Evolutionary conservation across 2,797 vertebrate genomes (phyloP).

Genomic region (Rachycentron canadum): DNA sequence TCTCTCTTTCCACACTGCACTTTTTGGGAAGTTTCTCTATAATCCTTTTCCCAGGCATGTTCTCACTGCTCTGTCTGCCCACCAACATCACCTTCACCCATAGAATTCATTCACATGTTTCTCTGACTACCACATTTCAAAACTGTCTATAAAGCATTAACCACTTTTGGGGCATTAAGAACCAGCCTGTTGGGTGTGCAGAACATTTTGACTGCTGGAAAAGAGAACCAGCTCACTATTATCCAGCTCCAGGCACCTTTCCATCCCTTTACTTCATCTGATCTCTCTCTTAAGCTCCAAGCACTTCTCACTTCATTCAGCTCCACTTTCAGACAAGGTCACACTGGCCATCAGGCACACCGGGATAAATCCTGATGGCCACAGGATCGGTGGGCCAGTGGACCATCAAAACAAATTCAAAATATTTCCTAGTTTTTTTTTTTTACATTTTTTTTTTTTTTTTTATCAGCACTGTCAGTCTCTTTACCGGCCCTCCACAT

Average conservation of each 20-base stretch:
- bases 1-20: neutral
- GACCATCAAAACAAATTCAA: neutral
- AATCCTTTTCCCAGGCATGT: conserved; percentile 19
- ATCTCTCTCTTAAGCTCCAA: neutral
- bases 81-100: conserved; percentile 8
- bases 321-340: neutral
- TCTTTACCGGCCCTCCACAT: neutral
- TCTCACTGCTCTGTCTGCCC: conserved; percentile 22
- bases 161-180: conserved; percentile 22
- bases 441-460: no score
- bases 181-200: conserved; percentile 27
- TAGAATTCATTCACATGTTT: conserved; percentile 26
- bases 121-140: conserved; percentile 22
- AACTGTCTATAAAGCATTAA: conserved; percentile 14
- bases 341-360: neutral
- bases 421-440: no score
- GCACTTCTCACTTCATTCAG: conserved; percentile 1
- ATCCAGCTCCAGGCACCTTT: conserved; percentile 35
- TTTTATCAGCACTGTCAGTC: neutral
- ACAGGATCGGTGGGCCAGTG: neutral
- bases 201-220: conserved; percentile 36
- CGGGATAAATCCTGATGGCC: neutral
- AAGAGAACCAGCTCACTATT: conserved; percentile 10
- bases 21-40: conserved; percentile 12
- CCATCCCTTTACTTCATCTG: conserved; percentile 7